Evolutionary conservation across 2,888 invertebrate genomes (phyloP).

Genomic region (Acleris laterana): DNA sequence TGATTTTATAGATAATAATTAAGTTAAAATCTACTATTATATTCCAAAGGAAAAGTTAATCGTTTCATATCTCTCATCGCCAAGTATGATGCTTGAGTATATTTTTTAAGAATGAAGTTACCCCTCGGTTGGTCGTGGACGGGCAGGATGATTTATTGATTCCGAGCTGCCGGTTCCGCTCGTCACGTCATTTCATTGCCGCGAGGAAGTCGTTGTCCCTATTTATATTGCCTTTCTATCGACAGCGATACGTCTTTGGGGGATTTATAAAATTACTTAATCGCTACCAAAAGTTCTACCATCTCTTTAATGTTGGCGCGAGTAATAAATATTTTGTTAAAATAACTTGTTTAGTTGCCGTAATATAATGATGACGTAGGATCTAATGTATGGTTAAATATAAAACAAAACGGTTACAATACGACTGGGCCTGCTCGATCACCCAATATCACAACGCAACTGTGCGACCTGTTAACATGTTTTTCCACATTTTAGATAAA

Average conservation of each 20-base stretch:
- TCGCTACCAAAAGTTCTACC: conserved; percentile 22
- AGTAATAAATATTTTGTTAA: too few species aligned
- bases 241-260: conserved; percentile 42
- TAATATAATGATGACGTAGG: too few species aligned
- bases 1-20: too few species aligned
- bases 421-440: too few species aligned
- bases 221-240: conserved; percentile 45
- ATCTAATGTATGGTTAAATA: too few species aligned
- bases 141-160: conserved; percentile 63
- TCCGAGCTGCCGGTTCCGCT: conserved; percentile 54
- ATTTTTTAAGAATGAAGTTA: conserved; percentile 49
- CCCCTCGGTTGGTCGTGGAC: conserved; percentile 47
- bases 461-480: too few species aligned
- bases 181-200: conserved; percentile 54
- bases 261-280: conserved; percentile 48
- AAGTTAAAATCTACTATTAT: neutral
- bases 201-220: conserved; percentile 48
- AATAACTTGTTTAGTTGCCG: too few species aligned
- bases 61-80: conserved; percentile 9
- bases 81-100: conserved; percentile 11
- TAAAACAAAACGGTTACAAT: too few species aligned
- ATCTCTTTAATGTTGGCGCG: neutral
- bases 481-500: too few species aligned
- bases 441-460: too few species aligned
- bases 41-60: conserved; percentile 10